Evolutionary conservation across 2,888 invertebrate species (phyloP).

Genomic region (Acholoe squamosa): DNA sequence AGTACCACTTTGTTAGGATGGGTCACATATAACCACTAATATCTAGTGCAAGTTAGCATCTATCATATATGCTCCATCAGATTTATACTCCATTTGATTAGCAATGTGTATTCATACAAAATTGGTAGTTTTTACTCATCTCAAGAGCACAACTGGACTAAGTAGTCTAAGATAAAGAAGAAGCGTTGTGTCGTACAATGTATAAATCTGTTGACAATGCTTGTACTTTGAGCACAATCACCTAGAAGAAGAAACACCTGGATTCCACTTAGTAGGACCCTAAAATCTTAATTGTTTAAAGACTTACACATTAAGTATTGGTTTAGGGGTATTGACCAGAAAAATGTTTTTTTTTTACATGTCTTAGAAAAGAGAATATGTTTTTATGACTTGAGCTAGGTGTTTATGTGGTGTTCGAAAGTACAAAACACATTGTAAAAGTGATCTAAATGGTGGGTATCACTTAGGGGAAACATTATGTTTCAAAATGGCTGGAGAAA

Average conservation of each 20-base stretch:
- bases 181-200: background rate
- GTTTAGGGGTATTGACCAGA: too few species aligned
- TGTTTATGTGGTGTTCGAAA: too few species aligned
- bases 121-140: background rate
- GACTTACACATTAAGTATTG: background rate
- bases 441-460: too few species aligned
- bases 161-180: background rate
- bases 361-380: background rate
- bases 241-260: background rate
- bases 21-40: background rate
- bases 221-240: background rate
- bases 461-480: too few species aligned
- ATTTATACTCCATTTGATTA: background rate
- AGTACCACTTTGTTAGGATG: too few species aligned
- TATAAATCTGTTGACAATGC: conserved; percentile 32
- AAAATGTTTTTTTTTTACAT: too few species aligned
- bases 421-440: too few species aligned
- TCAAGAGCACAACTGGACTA: too few species aligned
- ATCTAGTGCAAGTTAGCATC: background rate
- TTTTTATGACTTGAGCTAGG: too few species aligned
- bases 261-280: background rate
- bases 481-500: too few species aligned
- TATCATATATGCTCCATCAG: background rate
- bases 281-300: background rate
- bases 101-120: background rate